phyloP scores from a whole-genome alignment of 1,140 invertebrate species.

The Bombus superbus region DNA sequence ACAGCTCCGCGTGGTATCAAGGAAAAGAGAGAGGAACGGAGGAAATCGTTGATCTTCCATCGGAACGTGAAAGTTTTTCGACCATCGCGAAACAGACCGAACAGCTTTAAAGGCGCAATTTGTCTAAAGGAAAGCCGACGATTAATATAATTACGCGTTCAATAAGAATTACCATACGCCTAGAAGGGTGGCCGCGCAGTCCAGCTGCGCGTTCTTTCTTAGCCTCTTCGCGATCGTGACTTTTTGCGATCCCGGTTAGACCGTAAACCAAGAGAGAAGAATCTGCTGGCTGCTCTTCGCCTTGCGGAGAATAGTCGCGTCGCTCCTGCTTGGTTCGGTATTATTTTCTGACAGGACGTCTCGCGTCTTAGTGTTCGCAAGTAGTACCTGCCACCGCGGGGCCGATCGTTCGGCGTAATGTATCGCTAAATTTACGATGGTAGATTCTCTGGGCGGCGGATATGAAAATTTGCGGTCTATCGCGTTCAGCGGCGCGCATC shows the following conservation, averaged over 20 bases:
- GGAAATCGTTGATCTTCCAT: background rate
- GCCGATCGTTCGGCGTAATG: slow-evolving; percentile 35
- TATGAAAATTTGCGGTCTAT: slow-evolving; percentile 13
- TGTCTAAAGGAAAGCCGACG: slow-evolving; percentile 59
- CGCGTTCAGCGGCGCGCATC: slow-evolving; percentile 13
- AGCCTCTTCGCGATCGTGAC: slow-evolving; percentile 44
- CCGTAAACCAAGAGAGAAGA: slow-evolving; percentile 43
- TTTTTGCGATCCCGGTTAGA: slow-evolving; percentile 56
- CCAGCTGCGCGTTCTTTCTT: slow-evolving; percentile 6
- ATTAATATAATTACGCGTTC: slow-evolving; percentile 71
- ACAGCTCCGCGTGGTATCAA: too few species aligned
- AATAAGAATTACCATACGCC: slow-evolving; percentile 67
- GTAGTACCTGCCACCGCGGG: too few species aligned
- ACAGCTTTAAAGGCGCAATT: slow-evolving; percentile 69
- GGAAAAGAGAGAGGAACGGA: background rate
- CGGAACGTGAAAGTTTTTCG: too few species aligned
- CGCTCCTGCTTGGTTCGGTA: too few species aligned
- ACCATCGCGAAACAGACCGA: background rate
- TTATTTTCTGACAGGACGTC: too few species aligned
- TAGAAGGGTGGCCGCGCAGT: background rate
- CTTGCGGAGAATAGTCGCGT: too few species aligned
- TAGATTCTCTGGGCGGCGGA: background rate
- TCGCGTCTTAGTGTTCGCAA: too few species aligned
- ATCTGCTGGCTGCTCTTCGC: too few species aligned
- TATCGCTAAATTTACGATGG: background rate